Conservation (phyloP, 1,140 invertebrate species). For the Solenopsis invicta region DNA sequence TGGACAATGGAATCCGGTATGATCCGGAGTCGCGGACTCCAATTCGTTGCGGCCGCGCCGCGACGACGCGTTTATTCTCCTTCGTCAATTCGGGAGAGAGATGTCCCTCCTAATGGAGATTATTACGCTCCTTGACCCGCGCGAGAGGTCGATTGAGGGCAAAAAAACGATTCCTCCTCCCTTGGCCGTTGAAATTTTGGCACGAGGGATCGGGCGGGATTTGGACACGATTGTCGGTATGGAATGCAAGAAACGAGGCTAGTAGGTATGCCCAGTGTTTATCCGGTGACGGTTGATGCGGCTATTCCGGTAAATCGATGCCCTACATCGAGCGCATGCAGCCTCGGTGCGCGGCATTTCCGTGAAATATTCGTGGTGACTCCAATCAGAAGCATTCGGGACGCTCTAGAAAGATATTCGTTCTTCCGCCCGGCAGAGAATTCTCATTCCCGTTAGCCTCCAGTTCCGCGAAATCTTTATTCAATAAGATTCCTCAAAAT, state of each 20-base stretch:
- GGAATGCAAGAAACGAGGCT: constrained; percentile 33
- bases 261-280: constrained; percentile 9
- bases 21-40: constrained; percentile 73
- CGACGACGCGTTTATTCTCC: neutral
- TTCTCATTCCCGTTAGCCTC: neutral
- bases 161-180: neutral
- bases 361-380: neutral
- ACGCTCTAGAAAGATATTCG: neutral
- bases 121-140: neutral
- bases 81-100: neutral
- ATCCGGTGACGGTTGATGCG: constrained; percentile 4
- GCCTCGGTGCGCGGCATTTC: neutral
- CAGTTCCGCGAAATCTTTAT: neutral
- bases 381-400: neutral
- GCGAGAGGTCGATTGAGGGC: neutral
- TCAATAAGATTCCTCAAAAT: neutral
- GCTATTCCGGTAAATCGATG: constrained; percentile 30
- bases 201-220: neutral
- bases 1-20: constrained; percentile 81
- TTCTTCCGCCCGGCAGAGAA: neutral
- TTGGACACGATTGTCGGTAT: neutral
- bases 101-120: neutral
- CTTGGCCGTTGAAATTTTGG: neutral
- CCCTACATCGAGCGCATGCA: neutral
- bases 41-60: neutral